phyloP scores from a whole-genome alignment of 2,113 vertebrate species.

The Orcinus orca region DNA sequence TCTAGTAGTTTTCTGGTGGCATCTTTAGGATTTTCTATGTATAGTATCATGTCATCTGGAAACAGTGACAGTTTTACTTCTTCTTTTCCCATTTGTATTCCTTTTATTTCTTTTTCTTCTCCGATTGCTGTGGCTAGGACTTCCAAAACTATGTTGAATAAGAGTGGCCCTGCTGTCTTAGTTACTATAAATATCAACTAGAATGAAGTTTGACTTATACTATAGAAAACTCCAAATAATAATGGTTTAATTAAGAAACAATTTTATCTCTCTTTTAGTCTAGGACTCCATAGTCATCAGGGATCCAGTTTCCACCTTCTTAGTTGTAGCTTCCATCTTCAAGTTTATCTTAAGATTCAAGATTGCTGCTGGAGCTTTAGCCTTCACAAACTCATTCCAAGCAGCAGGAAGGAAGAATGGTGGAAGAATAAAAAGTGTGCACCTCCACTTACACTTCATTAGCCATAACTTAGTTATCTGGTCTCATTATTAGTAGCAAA shows the following conservation, averaged over 20 bases:
- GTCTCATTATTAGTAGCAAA: not conserved
- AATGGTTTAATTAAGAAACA: not conserved
- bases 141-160: too few species aligned
- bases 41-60: too few species aligned
- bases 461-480: not conserved
- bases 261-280: not conserved
- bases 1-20: too few species aligned
- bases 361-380: not conserved
- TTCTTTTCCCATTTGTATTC: too few species aligned
- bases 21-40: too few species aligned
- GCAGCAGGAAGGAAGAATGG: not conserved
- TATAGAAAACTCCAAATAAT: not conserved
- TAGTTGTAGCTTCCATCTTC: not conserved
- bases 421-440: not conserved
- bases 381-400: not conserved
- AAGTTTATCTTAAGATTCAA: not conserved
- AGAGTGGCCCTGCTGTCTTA: not conserved
- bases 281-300: not conserved
- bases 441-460: not conserved
- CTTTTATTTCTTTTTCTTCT: too few species aligned
- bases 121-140: too few species aligned
- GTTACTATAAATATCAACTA: not conserved
- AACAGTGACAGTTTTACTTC: too few species aligned
- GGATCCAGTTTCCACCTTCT: not conserved
- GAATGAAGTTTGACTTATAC: not conserved